These are phyloP conservation scores for Neelides sp. DNA, from an alignment of 1,140 invertebrate species.

Conservation along the genomic window DNA sequence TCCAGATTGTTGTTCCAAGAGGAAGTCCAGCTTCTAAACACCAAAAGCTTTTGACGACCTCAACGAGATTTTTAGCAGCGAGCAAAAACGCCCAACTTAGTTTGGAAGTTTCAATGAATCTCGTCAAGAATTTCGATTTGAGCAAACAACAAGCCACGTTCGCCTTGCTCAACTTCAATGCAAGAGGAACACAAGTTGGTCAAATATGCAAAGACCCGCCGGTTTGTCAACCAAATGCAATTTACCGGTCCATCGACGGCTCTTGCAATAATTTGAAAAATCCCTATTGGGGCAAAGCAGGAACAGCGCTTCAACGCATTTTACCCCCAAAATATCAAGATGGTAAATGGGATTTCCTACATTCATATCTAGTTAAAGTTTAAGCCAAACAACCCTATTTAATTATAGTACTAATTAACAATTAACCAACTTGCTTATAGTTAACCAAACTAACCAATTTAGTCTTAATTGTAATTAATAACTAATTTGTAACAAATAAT, in stretches of 20 bases:
- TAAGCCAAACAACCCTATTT: background rate
- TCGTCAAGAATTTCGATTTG: too few relatives aligned
- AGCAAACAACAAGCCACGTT: too few relatives aligned
- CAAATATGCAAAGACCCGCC: slow-evolving; percentile 21
- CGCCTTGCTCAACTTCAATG: too few relatives aligned
- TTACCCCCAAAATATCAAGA: slow-evolving; percentile 67
- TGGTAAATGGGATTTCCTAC: slow-evolving; percentile 41
- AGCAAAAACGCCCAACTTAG: too few relatives aligned
- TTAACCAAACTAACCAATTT: too few relatives aligned
- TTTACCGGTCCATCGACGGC: slow-evolving; percentile 65
- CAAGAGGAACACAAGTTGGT: slow-evolving; percentile 24
- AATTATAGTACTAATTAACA: background rate
- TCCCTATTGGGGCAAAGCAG: slow-evolving; percentile 57
- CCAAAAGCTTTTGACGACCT: too few relatives aligned
- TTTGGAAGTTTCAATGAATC: too few relatives aligned
- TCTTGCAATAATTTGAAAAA: slow-evolving; percentile 68
- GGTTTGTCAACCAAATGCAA: slow-evolving; percentile 28
- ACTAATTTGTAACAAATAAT: too few relatives aligned
- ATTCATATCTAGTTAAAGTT: background rate
- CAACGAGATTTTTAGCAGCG: too few relatives aligned
- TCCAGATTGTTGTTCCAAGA: too few relatives aligned
- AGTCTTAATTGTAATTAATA: too few relatives aligned
- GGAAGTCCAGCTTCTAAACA: too few relatives aligned
- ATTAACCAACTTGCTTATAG: background rate
- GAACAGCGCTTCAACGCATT: slow-evolving; percentile 63